Percentiles rank a stretch among this genome's conserved stretches.
Conservation (phyloP, 1,140 invertebrate species). For the Galleria mellonella region DNA sequence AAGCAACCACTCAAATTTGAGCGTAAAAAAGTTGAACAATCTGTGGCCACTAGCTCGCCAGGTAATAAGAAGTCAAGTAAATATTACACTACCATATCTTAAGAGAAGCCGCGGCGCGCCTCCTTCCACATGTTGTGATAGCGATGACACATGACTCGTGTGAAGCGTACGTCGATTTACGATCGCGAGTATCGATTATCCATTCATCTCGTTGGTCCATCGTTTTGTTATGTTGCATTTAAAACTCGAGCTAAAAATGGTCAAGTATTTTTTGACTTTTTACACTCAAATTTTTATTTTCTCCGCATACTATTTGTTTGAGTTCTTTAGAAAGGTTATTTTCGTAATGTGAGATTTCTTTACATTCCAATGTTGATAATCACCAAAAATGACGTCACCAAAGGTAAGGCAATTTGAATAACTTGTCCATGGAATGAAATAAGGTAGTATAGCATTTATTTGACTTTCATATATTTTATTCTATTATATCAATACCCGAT, state of each 20-base stretch:
- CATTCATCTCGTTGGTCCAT: constrained; percentile 31
- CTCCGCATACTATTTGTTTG: constrained; percentile 37
- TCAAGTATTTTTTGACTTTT: constrained; percentile 76
- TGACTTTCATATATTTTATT: constrained; percentile 52
- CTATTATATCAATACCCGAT: constrained; percentile 10
- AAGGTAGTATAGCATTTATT: constrained; percentile 76
- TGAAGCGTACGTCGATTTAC: constrained; percentile 22
- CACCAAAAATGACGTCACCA: constrained; percentile 48
- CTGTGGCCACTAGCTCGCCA: constrained; percentile 75
- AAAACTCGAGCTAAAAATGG: constrained; percentile 72
- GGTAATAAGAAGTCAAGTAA: constrained; percentile 77
- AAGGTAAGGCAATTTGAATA: constrained; percentile 61
- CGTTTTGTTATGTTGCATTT: constrained; percentile 62
- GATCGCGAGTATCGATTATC: constrained; percentile 22
- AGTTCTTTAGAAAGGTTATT: constrained; percentile 48
- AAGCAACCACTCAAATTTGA: constrained; percentile 83
- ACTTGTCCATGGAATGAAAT: constrained; percentile 43
- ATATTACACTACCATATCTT: constrained; percentile 76
- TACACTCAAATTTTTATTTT: constrained; percentile 72
- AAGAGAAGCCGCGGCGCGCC: constrained; percentile 35
- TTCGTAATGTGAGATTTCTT: constrained; percentile 43
- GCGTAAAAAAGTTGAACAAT: constrained; percentile 76
- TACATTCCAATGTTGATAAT: constrained; percentile 60
- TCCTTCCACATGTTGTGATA: constrained; percentile 20
- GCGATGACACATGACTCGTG: constrained; percentile 3